A percentile compares a stretch with the other conserved stretches of the same genome.
Evolutionary conservation across 2,888 invertebrate genomes (phyloP).

Genomic region (Eurytoma adleriae): DNA sequence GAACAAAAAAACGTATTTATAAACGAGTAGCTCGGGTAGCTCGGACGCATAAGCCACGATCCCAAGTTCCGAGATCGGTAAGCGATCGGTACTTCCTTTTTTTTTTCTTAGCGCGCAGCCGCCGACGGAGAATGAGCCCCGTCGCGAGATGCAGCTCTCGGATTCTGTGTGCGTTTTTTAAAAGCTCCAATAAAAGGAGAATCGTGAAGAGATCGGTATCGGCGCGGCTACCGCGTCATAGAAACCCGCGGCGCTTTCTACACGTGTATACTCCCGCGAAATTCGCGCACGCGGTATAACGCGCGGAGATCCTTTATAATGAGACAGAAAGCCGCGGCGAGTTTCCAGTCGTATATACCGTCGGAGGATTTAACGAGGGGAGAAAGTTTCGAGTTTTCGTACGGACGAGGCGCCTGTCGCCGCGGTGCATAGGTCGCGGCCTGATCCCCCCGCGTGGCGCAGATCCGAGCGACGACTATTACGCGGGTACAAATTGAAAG

Average conservation of each 20-base stretch:
- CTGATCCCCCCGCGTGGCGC: no score
- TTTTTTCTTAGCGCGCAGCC: neutral
- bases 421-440: no score
- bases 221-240: slow-evolving; percentile 51
- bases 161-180: slow-evolving; percentile 36
- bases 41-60: neutral
- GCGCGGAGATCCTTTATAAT: slow-evolving; percentile 37
- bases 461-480: no score
- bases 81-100: no score
- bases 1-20: no score
- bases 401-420: neutral
- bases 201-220: slow-evolving; percentile 60
- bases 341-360: neutral
- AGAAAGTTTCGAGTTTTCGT: slow-evolving; percentile 55
- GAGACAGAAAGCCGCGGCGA: slow-evolving; percentile 46
- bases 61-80: neutral
- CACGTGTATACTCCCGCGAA: neutral
- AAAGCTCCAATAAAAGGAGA: slow-evolving; percentile 46
- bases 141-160: neutral
- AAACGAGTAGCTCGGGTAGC: no score
- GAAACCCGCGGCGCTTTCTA: slow-evolving; percentile 33
- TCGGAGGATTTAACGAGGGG: slow-evolving; percentile 52
- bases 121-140: neutral
- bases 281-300: slow-evolving; percentile 1
- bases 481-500: slow-evolving; percentile 5